Conservation (phyloP, 1,140 invertebrate genomes). For the Drosophila yakuba region DNA sequence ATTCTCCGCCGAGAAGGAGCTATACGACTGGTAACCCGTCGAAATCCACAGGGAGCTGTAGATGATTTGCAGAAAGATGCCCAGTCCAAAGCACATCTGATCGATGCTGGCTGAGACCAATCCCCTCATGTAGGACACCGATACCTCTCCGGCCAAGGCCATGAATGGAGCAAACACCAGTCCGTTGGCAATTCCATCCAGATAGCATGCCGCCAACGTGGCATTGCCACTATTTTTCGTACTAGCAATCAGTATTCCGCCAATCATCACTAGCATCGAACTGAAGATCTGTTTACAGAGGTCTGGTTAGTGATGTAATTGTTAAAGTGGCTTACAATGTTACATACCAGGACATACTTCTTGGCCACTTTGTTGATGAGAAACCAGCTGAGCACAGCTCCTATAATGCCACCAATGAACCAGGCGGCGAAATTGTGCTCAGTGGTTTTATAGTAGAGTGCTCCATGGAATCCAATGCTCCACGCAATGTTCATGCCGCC, state of each 20-base stretch:
- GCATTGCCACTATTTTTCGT: slow-evolving; percentile 11
- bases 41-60: slow-evolving; percentile 30
- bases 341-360: slow-evolving; percentile 53
- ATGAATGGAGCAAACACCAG: slow-evolving; percentile 56
- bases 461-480: slow-evolving; percentile 48
- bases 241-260: slow-evolving; percentile 34
- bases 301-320: background rate
- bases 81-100: slow-evolving; percentile 37
- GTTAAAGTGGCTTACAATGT: accelerated
- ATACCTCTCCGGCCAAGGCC: slow-evolving; percentile 56
- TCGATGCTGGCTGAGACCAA: slow-evolving; percentile 27
- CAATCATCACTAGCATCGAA: slow-evolving; percentile 49
- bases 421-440: slow-evolving; percentile 46
- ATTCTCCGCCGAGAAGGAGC: slow-evolving; percentile 40
- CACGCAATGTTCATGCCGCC: slow-evolving; percentile 77
- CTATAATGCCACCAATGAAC: slow-evolving; percentile 70
- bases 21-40: background rate
- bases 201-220: slow-evolving; percentile 38
- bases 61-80: slow-evolving; percentile 55
- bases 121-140: slow-evolving; percentile 51
- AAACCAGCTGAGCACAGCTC: slow-evolving; percentile 43
- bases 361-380: slow-evolving; percentile 56
- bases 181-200: slow-evolving; percentile 69
- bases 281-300: slow-evolving; percentile 33
- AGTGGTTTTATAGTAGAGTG: accelerated